Conservation (phyloP, 2,113 vertebrate genomes). For the Ifrita kowaldi region DNA sequence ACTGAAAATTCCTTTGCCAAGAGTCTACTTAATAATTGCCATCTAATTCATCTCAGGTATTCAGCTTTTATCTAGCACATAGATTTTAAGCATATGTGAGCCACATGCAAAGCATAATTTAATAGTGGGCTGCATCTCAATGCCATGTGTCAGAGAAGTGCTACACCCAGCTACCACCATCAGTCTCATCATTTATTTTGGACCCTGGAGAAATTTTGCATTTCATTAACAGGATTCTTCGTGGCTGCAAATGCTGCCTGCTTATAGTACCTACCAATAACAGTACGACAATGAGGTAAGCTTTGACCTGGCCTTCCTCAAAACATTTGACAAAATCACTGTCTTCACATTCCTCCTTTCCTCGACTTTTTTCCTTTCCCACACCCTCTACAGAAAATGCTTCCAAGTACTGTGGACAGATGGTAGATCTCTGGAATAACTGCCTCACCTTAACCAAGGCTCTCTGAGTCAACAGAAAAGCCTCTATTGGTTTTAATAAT, state of each 20-base stretch:
- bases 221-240: background rate
- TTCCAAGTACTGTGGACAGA: background rate
- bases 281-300: background rate
- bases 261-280: background rate
- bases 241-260: background rate
- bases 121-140: background rate
- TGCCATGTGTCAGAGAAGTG: background rate
- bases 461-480: background rate
- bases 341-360: background rate
- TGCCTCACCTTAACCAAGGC: background rate
- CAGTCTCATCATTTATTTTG: constrained; percentile 1
- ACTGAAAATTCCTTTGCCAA: constrained; percentile 4
- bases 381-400: background rate
- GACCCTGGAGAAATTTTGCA: background rate
- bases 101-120: background rate
- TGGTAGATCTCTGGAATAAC: background rate
- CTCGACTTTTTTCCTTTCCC: background rate
- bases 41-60: constrained; percentile 22
- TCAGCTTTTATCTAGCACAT: background rate
- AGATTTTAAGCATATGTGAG: constrained; percentile 3
- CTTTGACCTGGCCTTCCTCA: background rate
- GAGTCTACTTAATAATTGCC: background rate
- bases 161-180: background rate
- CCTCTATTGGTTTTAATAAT: background rate
- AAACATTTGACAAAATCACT: background rate